Base-by-base conservation (phyloP, 2,888 invertebrate genomes). In the Siphonodentalium dalli region DNA sequence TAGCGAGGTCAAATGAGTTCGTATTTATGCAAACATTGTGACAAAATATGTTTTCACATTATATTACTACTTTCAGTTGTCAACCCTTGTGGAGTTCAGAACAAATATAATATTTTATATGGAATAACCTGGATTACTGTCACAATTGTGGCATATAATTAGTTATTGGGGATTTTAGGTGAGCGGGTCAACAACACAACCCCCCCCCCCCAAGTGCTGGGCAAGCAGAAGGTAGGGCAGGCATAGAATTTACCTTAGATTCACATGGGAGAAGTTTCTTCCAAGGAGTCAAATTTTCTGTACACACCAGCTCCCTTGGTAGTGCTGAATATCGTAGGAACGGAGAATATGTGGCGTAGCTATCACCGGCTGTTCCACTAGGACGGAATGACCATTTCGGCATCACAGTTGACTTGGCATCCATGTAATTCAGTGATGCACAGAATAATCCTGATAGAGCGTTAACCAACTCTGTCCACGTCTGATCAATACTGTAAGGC, bases 281-380 rank as follows among this genome's bases (percentile, higher is more conserved):
- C 91, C 97, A 98, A 0, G 99, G 98, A 13, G 99, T 98, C 69
- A 99, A 84, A 84, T 99, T 99, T 84, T 99, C 99, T 0, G 98
- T 99, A 78, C 99, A 99, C 3, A 97, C 94, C 69, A 93, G 92
- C 85, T 99, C 99, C 63, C 93, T 86, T 0, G 98, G 95, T 57
- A 99, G 81, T n/a, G 92, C 89, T 0, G 96, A 90, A 84, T 96
- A 97, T 31, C 83, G 62, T 20, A 80, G 61, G 39, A 66, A 68
- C 11, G 65, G 40, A 7, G 71, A 69, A 26, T 68, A 58, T 28
- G 66, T 62, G 15, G 74, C 85, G 84, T 66, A 85, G 82, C 71
- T 85, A 80, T 75, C 87, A 81, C 79, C 68, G 8, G 85, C 82
- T 35, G 87, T 86, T 34, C 92, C 90, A 54, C 84, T 85, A 0